Evolutionary conservation across 2,113 vertebrate species (phyloP).

Genomic region (Pseudonaja textilis): DNA sequence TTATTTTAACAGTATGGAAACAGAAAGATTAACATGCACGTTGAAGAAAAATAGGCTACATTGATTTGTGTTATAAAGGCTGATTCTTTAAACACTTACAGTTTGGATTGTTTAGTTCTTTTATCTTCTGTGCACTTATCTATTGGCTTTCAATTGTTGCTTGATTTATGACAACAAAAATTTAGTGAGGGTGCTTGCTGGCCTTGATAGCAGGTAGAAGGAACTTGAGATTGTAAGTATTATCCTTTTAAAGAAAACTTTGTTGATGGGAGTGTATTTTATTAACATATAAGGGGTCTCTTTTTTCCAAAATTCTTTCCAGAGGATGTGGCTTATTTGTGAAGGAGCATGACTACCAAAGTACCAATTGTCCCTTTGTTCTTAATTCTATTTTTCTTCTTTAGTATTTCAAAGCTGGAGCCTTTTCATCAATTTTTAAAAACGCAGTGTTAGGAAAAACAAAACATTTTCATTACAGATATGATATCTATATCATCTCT

Average conservation of each 20-base stretch:
- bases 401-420: background rate
- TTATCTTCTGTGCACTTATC: background rate
- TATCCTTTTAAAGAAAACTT: background rate
- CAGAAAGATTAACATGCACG: constrained; percentile 68
- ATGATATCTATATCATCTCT: background rate
- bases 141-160: background rate
- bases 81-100: background rate
- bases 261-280: background rate
- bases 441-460: background rate
- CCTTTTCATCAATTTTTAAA: background rate
- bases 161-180: background rate
- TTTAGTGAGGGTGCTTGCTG: background rate
- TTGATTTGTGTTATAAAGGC: constrained; percentile 19
- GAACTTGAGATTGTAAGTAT: background rate
- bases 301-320: background rate
- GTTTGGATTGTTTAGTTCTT: background rate
- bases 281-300: background rate
- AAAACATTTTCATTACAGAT: background rate
- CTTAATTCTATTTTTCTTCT: background rate
- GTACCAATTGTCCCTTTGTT: background rate
- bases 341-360: background rate
- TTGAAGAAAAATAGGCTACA: constrained; percentile 39
- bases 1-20: constrained; percentile 67
- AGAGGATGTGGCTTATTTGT: background rate
- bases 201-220: background rate